Base-by-base conservation (phyloP, 2,888 invertebrate species). In the Drosophila neotestacea region DNA sequence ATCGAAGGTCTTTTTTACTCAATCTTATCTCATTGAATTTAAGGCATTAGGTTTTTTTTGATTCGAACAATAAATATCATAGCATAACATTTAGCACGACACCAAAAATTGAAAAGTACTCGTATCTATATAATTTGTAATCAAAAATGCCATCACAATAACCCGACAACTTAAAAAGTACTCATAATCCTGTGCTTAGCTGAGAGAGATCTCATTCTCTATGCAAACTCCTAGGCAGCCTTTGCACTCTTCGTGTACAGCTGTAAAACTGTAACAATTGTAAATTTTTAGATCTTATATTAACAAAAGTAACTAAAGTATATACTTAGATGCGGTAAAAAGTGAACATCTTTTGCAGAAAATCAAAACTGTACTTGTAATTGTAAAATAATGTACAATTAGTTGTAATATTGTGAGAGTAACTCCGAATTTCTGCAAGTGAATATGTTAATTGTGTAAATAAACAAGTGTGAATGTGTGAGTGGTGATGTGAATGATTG, bases 381-480 rank as follows among this genome's bases (percentile, higher is more conserved):
- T 51, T 84, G 82, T 66, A 75, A 70, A 84, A 63, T 70, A 69
- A 72, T 84, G 82, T 84, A 88, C 59, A 84, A 84, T 66, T 88
- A 83, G 87, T 42, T 74, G 60, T 80, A 79, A 81, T 55, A 50
- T 67, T 69, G 71, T 67, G 66, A 58, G 82, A 59, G 61, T 63
- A 66, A 10, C 28, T 52, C n/a, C 44, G 42, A 41, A 48, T 34
- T 51, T 42, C 22, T 47, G 54, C 32, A 63, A 44, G 41, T 56
- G 52, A 65, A 72, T 34, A 27, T 66, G 39, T 52, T 13, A 36
- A 54, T 28, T 55, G 32, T 66, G 76, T 77, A 73, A 42, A 59
- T 61, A 66, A 41, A n/a, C 7, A 50, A 44, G 47, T 66, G n/a
- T 75, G 61, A 50, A 30, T 44, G 44, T 44, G 44, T 44, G 28